Percentiles rank a stretch among this genome's conserved stretches.
These are phyloP conservation scores for Condylura cristata DNA, from an alignment of 2,113 vertebrate species.

Conservation along the genomic window DNA sequence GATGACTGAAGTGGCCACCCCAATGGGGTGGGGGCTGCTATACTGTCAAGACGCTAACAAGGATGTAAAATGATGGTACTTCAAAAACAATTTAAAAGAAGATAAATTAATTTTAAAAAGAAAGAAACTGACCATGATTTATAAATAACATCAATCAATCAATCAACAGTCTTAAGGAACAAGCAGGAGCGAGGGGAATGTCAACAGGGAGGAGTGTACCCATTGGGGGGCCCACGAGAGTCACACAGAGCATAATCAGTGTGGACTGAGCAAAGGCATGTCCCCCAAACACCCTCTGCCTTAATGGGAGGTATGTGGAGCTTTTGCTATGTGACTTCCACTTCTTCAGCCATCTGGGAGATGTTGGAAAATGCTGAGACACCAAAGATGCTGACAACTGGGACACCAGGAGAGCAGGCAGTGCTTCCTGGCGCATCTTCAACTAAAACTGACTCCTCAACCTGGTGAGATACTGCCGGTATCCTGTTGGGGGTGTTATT, in stretches of 20 bases:
- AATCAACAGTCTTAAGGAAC: background rate
- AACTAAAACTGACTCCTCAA: background rate
- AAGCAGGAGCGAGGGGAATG: background rate
- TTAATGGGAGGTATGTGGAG: background rate
- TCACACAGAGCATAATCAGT: accelerated
- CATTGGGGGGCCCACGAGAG: background rate
- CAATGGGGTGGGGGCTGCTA: no score
- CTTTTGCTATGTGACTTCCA: background rate
- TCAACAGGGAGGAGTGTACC: background rate
- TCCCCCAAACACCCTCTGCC: background rate
- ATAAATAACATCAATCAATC: background rate
- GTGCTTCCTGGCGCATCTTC: background rate
- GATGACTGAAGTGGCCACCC: no score
- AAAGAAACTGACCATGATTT: no score
- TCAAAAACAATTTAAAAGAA: no score
- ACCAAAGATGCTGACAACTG: background rate
- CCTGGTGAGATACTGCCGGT: background rate
- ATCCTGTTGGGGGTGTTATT: background rate
- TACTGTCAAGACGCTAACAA: no score
- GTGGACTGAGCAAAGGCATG: background rate
- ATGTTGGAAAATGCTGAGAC: background rate
- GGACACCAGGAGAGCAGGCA: no score
- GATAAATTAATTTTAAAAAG: no score
- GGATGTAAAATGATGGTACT: no score
- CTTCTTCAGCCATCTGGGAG: background rate